Percentiles rank a stretch among this genome's conserved stretches.
phyloP scores from a whole-genome alignment of 2,113 vertebrate species.

The Sebastes fasciatus region DNA sequence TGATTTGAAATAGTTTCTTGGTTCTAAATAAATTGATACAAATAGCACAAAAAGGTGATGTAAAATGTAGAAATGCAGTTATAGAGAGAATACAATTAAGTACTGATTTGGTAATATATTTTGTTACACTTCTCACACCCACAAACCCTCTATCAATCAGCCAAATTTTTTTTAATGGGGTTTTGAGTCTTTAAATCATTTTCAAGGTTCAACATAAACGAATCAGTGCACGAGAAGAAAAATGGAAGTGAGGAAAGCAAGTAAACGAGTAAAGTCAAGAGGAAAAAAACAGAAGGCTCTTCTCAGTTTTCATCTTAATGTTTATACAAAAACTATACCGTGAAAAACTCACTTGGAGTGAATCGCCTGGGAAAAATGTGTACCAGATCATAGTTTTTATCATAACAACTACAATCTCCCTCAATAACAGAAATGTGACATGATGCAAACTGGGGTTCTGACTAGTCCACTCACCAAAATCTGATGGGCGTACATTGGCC shows the following conservation, averaged over 20 bases:
- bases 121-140: neutral
- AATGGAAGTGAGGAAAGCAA: no score
- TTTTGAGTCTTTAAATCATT: neutral
- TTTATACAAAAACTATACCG: no score
- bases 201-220: no score
- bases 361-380: neutral
- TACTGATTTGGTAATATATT: neutral
- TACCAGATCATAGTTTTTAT: neutral
- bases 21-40: neutral
- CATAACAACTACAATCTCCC: neutral
- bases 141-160: neutral
- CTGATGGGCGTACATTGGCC: conserved; percentile 98
- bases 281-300: no score
- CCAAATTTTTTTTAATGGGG: neutral
- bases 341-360: neutral
- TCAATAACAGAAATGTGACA: neutral
- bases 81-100: no score
- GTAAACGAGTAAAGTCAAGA: no score
- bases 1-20: neutral
- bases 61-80: neutral
- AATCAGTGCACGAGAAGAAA: no score
- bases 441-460: neutral
- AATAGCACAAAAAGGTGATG: neutral
- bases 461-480: conserved; percentile 91
- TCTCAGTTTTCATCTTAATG: no score